Base-by-base conservation (phyloP, 2,113 vertebrate genomes). In the Peucedramus taeniatus region DNA sequence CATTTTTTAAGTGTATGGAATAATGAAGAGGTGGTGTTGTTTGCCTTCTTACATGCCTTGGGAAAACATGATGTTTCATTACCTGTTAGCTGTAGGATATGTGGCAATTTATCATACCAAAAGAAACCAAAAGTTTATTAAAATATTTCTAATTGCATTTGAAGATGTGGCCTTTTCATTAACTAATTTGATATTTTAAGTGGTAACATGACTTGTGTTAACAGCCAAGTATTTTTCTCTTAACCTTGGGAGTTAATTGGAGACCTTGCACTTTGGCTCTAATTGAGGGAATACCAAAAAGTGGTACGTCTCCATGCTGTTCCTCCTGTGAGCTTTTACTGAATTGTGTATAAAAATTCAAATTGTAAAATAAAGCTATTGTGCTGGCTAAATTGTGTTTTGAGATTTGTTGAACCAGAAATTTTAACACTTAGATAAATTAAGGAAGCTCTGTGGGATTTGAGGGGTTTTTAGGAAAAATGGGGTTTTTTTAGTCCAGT, bases 81-180 rank as follows among this genome's bases (percentile, higher is more conserved):
- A 63, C 15, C n/a, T 70, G 33, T 54, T 45, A 74, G 49, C 44
- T 49, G 44, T 92, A 80, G 47, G 28, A 53, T 10, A 18, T 24
- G 15, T 89, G 33, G 16, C 61, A 83, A 12, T 84, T 85, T 84
- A 42, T 87, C 51, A 54, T 42, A 85, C 39, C 64, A 63, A 65
- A 92, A 56, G 69, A 57, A 81, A 27, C 37, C 40, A 83, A 68
- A 69, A 59, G 21, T 75, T 81, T 79, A 60, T 61, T 60, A 66
- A 80, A 44, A 64, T 14, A 72, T 61, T 85, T 83, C 50, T 82
- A 57, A 68, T 61, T 47, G 21, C 56, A 17, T 37, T 79, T 80
- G 45, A 93, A 79, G 37, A 80, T 94, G 68, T 90, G 92, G 94
- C 93, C 83, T 92, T 96, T 93, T 83, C 49, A 82, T 80, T 65